These are phyloP conservation scores for Anoplius nigerrimus DNA, from an alignment of 2,888 invertebrate species.

Conservation along the genomic window DNA sequence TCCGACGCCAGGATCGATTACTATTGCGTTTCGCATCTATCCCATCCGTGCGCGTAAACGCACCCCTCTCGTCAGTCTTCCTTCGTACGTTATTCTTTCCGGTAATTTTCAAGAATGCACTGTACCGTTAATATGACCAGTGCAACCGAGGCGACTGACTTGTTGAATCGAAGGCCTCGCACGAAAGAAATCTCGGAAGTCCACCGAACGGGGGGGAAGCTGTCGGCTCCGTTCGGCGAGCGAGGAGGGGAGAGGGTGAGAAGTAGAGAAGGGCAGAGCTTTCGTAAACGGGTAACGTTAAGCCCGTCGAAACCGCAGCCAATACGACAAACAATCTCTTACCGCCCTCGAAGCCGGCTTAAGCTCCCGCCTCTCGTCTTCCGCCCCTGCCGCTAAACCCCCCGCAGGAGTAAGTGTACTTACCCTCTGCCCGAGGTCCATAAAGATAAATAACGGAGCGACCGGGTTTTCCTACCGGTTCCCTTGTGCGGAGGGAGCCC, in stretches of 20 bases:
- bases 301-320: constrained; percentile 67
- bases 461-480: constrained; percentile 38
- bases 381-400: constrained; percentile 53
- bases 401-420: constrained; percentile 69
- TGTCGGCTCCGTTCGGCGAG: background rate
- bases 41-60: background rate
- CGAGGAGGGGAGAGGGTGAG: background rate
- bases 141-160: constrained; percentile 32
- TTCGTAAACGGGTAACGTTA: constrained; percentile 67
- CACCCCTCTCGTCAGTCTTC: background rate
- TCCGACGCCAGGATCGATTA: constrained; percentile 11
- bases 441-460: constrained; percentile 74
- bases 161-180: constrained; percentile 44
- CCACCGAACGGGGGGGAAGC: background rate
- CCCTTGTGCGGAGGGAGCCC: constrained; percentile 51
- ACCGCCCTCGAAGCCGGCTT: constrained; percentile 67
- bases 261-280: constrained; percentile 41
- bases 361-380: constrained; percentile 45
- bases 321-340: constrained; percentile 74
- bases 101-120: background rate
- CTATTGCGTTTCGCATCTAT: background rate
- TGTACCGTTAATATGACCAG: background rate
- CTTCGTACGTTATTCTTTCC: background rate
- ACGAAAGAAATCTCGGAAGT: constrained; percentile 8
- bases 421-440: constrained; percentile 75